Evolutionary conservation across 2,888 invertebrate species (phyloP), one percentile per base, ranked within the genome.

Genomic region (Drosophila neotestacea): DNA sequence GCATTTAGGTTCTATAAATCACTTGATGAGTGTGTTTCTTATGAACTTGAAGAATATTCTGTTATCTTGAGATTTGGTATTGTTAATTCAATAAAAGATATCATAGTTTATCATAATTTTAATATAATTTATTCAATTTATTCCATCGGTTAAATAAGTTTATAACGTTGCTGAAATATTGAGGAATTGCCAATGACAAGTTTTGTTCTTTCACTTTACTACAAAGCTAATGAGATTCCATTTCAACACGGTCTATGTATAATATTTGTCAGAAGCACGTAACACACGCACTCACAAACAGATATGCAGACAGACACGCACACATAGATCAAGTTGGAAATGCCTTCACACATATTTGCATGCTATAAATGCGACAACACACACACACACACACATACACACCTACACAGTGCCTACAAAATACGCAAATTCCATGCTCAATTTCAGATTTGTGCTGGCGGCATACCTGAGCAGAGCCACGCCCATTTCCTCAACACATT

Each of bases 341-440:
- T 76, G 55, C 68, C 51, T 63, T 76, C 70, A 77, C 76, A 76
- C 76, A 76, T 65, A 76, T 62, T 69, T 69, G 58, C 64, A 76
- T 61, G 55, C 68, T 67, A 64, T 55, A 64, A 62, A 75, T 64
- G 58, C 67, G 67, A 66, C 63, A 62, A 50, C 34, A 68, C 52
- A 41, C 56, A 58, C 11, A 10, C 27, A 60, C 27, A 60, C 46
- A 36, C 28, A 50, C 11, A 11, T 13, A 30, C 27, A 46, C 39
- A 46, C 39, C 7, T 27, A 22, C 51, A 54, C 61, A 42, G 34
- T 51, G 73, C 79, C 79, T 66, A 77, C 77, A 77, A 74, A 78
- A 80, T 86, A 82, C 82, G 81, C 81, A 81, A 87, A 85, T 85
- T 87, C 87, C 87, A 87, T 85, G 83, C 87, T 87, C 85, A 87